These are phyloP conservation scores for Chelonia mydas DNA, from an alignment of 2,797 vertebrate species.

Conservation along the genomic window DNA sequence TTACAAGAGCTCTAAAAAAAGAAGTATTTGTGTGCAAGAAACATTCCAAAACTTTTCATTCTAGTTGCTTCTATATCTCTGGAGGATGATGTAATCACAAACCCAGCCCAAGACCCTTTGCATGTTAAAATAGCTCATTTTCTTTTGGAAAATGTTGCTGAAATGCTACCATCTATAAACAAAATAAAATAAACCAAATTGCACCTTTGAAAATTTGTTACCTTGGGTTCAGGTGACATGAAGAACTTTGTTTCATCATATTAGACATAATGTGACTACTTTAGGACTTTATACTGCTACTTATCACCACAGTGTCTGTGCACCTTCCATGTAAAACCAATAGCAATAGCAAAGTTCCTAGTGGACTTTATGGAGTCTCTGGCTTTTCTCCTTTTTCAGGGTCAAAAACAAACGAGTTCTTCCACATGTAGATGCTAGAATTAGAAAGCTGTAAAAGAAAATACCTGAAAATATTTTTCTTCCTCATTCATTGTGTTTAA, in stretches of 20 bases:
- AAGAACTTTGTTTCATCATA: background rate
- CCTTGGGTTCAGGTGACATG: conserved; percentile 59
- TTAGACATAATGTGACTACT: background rate
- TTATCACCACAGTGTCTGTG: background rate
- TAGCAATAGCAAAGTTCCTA: conserved; percentile 32
- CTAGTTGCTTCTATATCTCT: conserved; percentile 69
- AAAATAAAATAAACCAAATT: conserved; percentile 62
- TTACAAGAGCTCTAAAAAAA: background rate
- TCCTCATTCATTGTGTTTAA: background rate
- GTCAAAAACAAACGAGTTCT: background rate
- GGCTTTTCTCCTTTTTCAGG: background rate
- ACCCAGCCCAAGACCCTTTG: conserved; percentile 57
- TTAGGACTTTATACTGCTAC: conserved; percentile 29
- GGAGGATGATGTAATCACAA: conserved; percentile 62
- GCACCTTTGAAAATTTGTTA: conserved; percentile 52
- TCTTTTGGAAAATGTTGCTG: conserved; percentile 70
- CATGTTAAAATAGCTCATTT: conserved; percentile 63
- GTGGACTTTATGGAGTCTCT: conserved; percentile 15
- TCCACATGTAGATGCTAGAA: background rate
- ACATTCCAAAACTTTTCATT: conserved; percentile 58
- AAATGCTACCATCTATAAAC: conserved; percentile 67
- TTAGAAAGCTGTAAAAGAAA: background rate
- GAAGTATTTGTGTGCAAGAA: background rate
- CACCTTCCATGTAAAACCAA: conserved; percentile 45
- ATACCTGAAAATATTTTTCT: background rate